Evolutionary conservation across 2,888 invertebrate species (phyloP).

Genomic region (Diarsia brunnea): DNA sequence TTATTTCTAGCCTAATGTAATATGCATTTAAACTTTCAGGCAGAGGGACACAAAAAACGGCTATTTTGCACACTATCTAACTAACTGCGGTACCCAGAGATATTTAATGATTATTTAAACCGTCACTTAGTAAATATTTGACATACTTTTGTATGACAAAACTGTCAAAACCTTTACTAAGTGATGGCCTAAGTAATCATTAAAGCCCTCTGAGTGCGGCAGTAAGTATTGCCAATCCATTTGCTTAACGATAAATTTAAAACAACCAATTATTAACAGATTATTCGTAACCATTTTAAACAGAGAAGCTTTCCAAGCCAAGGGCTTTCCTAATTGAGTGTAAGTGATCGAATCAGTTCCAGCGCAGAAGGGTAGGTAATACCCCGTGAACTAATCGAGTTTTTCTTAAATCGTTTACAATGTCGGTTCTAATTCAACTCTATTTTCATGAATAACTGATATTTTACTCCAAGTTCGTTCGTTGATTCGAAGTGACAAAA

Average conservation of each 20-base stretch:
- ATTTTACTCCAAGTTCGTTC: slow-evolving; percentile 69
- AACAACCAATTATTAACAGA: slow-evolving; percentile 45
- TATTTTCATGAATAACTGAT: slow-evolving; percentile 70
- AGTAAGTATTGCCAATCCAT: neutral
- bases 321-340: slow-evolving; percentile 52
- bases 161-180: too few species aligned
- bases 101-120: too few species aligned
- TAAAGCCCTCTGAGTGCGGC: too few species aligned
- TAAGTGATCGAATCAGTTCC: slow-evolving; percentile 54
- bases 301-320: slow-evolving; percentile 12
- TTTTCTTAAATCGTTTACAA: slow-evolving; percentile 78
- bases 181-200: too few species aligned
- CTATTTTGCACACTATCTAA: neutral
- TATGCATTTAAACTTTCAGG: neutral
- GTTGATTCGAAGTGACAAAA: slow-evolving; percentile 64
- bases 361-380: slow-evolving; percentile 67
- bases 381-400: slow-evolving; percentile 77
- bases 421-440: slow-evolving; percentile 68
- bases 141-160: too few species aligned
- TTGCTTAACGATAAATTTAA: slow-evolving; percentile 3
- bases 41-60: neutral
- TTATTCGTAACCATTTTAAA: slow-evolving; percentile 26
- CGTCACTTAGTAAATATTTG: too few species aligned
- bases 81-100: too few species aligned
- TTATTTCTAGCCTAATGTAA: neutral